Base-by-base conservation (phyloP, 2,113 vertebrate genomes). In the Phalacrocorax aristotelis region DNA sequence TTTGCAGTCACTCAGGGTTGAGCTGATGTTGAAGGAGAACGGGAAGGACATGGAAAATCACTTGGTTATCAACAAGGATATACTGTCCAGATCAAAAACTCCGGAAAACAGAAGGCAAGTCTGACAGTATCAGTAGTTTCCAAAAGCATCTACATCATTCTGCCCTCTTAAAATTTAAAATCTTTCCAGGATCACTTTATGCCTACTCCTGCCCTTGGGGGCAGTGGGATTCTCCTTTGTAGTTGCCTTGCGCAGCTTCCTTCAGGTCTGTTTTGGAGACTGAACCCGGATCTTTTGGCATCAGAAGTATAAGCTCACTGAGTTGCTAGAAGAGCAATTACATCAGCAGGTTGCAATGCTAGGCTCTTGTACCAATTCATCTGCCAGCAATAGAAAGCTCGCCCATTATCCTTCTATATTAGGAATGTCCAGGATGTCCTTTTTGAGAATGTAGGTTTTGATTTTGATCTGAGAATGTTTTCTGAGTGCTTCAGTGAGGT, bases 371-470 rank as follows among this genome's bases (percentile, higher is more conserved):
- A 90, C n/a, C 66, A 68, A 40, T 82, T 91, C 80, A 71, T 64
- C 52, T 87, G 83, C n/a, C 80, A 84, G 40, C 48, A 83, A 9
- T 3, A 77, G 65, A 80, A 84, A 80, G 42, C 42, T 42, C 70
- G 30, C 58, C 77, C 60, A 55, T 89, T 94, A 66, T 83, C 70
- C 83, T 94, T 95, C 78, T 82, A 61, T 87, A 95, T 95, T 87
- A 68, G 69, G 65, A 75, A 48, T 36, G 68, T 58, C 88, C 68
- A 75, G 55, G 55, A 78, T 89, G 23, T 3, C 17, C 65, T 65
- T 78, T 79, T 85, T 65, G 68, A 93, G 77, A 72, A 64, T 13
- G 4, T 15, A 68, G 26, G 46, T 82, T 96, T 94, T 91, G 74
- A 38, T 95, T 95, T 89, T 81, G 77, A 42, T 72, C 44, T 51